These are phyloP conservation scores for Lepilemur septentrionalis DNA, from an alignment of 2,797 vertebrate species.

Conservation along the genomic window DNA sequence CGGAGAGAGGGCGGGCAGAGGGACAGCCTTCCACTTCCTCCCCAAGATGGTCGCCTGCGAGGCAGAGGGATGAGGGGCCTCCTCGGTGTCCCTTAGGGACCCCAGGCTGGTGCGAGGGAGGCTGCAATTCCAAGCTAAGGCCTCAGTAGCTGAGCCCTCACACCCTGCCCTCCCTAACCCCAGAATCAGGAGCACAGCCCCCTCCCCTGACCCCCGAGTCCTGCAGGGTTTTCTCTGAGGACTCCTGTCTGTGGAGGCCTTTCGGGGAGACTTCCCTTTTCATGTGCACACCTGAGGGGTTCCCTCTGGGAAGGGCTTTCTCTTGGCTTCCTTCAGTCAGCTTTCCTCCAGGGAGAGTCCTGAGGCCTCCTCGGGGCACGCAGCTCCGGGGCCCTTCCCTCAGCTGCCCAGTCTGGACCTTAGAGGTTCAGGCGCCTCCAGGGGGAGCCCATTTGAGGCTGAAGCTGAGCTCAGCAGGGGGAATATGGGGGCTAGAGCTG, in stretches of 20 bases:
- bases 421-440: neutral
- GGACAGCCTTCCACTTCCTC: neutral
- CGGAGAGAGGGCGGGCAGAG: neutral
- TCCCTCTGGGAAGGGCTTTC: neutral
- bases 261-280: neutral
- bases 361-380: neutral
- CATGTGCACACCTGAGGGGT: neutral
- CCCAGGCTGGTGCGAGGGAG: neutral
- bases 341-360: neutral
- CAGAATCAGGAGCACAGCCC: neutral
- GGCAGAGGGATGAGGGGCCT: neutral
- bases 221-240: neutral
- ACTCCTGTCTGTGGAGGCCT: neutral
- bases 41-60: neutral
- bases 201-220: neutral
- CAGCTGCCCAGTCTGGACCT: neutral
- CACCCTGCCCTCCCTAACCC: neutral
- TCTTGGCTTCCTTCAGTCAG: neutral
- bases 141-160: neutral
- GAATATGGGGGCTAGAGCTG: neutral
- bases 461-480: neutral
- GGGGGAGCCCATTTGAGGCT: neutral
- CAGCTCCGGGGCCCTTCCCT: neutral
- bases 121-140: neutral
- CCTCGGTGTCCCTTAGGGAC: neutral